Conservation (phyloP, 53 echinoderm and acorn worm genomes). For the Crossaster papposus region DNA sequence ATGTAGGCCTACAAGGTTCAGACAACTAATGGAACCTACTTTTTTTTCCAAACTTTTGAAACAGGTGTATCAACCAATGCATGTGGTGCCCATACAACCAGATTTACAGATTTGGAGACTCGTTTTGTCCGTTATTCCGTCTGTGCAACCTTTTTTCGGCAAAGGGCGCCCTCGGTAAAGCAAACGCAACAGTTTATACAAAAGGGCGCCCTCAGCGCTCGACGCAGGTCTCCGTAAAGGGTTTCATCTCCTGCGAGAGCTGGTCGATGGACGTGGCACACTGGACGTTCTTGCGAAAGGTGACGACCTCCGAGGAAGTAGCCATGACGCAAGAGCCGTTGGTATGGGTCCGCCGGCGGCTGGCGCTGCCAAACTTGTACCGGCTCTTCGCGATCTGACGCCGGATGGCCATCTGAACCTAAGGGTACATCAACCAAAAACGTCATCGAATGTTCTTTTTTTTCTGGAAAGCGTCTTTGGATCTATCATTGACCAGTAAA, state of each 20-base stretch:
- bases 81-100: too few relatives aligned
- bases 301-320: conserved; percentile 89
- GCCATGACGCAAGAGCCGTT: conserved; percentile 89
- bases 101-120: too few relatives aligned
- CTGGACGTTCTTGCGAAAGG: conserved; percentile 77
- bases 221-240: conserved; percentile 68
- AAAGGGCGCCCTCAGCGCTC: conserved; percentile 40
- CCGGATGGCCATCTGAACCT: conserved; percentile 84
- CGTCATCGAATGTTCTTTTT: too few relatives aligned
- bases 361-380: conserved; percentile 79
- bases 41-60: too few relatives aligned
- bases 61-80: too few relatives aligned
- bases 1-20: too few relatives aligned
- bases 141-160: too few relatives aligned
- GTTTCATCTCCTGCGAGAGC: conserved; percentile 84
- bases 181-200: neutral
- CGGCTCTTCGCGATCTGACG: conserved; percentile 74
- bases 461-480: too few relatives aligned
- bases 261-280: conserved; percentile 70
- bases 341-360: conserved; percentile 75
- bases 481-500: too few relatives aligned
- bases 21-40: too few relatives aligned
- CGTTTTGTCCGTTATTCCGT: too few relatives aligned
- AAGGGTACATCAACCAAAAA: neutral
- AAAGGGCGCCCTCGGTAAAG: too few relatives aligned